Evolutionary conservation across 2,797 vertebrate species (phyloP).

Genomic region (Crocodylus rhombifer): DNA sequence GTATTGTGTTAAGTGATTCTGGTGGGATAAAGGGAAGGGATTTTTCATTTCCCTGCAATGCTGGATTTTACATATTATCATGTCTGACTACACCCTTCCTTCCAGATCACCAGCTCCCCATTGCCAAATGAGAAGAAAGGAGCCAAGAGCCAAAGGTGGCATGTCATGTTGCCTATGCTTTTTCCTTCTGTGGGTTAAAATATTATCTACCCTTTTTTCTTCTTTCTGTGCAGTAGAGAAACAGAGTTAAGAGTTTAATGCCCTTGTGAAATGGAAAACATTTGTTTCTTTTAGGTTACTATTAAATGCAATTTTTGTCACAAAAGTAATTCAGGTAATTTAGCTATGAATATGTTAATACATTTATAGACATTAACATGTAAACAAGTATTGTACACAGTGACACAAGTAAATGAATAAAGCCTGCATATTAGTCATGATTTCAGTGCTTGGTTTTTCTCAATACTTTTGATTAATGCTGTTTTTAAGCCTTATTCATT

Average conservation of each 20-base stretch:
- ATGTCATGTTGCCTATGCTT: neutral
- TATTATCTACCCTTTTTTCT: neutral
- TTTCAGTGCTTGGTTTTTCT: conserved; percentile 25
- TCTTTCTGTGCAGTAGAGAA: neutral
- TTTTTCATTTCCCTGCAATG: neutral
- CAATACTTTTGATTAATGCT: conserved; percentile 26
- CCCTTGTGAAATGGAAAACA: neutral
- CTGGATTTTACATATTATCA: neutral
- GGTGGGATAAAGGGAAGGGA: neutral
- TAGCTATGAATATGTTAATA: neutral
- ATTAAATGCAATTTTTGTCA: neutral
- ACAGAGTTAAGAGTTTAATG: neutral
- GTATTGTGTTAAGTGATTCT: conserved; percentile 15
- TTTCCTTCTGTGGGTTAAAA: neutral
- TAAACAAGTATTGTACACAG: neutral
- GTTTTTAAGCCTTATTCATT: conserved; percentile 42
- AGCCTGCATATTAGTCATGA: neutral
- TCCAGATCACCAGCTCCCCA: neutral
- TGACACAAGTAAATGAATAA: neutral
- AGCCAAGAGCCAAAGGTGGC: neutral
- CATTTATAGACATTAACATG: neutral
- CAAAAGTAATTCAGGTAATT: neutral
- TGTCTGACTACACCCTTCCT: conserved; percentile 10
- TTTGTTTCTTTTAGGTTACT: neutral
- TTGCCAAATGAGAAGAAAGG: neutral